These are phyloP conservation scores for Sturnira hondurensis DNA, from an alignment of 2,113 vertebrate species.

Conservation along the genomic window DNA sequence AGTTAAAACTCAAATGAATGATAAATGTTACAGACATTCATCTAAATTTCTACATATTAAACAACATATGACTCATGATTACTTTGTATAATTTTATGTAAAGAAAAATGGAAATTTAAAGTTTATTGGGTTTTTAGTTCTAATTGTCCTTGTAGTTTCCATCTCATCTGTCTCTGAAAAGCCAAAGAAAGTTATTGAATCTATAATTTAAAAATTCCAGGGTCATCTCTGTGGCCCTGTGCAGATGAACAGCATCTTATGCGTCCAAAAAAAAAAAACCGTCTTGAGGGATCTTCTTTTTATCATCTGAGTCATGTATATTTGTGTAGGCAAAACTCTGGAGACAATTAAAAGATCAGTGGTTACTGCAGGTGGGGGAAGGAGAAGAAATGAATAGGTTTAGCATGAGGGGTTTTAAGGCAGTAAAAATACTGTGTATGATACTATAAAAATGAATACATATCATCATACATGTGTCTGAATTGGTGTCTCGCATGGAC, in stretches of 20 bases:
- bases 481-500: background rate
- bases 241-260: background rate
- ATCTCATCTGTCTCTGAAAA: background rate
- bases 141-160: background rate
- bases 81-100: background rate
- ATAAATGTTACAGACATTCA: background rate
- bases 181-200: background rate
- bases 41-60: background rate
- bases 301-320: background rate
- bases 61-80: background rate
- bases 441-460: background rate
- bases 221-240: background rate
- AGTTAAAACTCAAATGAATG: background rate
- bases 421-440: background rate
- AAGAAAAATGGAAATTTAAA: background rate
- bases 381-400: background rate
- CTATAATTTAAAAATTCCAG: background rate
- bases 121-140: background rate
- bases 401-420: background rate
- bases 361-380: background rate
- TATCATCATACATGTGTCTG: background rate
- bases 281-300: background rate
- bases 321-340: background rate
- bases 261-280: background rate
- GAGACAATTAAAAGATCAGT: background rate